These are phyloP conservation scores for Solea senegalensis DNA, from an alignment of 2,113 vertebrate species.

Conservation along the genomic window DNA sequence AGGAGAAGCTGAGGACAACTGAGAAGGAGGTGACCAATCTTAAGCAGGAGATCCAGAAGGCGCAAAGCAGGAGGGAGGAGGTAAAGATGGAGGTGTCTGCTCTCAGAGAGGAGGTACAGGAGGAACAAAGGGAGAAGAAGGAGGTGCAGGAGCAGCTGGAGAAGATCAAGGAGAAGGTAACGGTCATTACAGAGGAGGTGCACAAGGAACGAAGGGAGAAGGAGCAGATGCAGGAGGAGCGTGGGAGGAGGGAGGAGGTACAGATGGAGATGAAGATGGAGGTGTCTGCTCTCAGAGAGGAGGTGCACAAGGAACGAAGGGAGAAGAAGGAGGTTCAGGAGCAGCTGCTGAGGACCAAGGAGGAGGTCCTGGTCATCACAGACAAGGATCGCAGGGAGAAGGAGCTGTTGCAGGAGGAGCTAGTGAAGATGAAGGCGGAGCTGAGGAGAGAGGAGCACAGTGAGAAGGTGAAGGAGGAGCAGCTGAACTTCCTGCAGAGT, in stretches of 20 bases:
- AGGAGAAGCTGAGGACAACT: constrained; percentile 29
- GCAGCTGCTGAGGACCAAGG: constrained; percentile 12
- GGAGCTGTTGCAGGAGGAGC: constrained; percentile 15
- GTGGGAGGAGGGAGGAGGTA: constrained; percentile 2
- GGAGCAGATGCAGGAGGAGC: constrained; percentile 42
- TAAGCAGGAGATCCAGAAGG: background rate
- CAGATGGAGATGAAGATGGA: background rate
- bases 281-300: background rate
- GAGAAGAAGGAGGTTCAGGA: constrained; percentile 31
- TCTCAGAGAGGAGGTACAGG: background rate
- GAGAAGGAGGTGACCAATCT: background rate
- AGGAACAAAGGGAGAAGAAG: constrained; percentile 4
- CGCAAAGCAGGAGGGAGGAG: background rate
- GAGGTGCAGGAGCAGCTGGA: constrained; percentile 28
- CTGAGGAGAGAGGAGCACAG: constrained; percentile 31
- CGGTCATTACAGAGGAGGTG: constrained; percentile 18
- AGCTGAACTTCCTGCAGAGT: constrained; percentile 40
- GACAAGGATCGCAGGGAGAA: constrained; percentile 30
- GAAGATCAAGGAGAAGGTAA: constrained; percentile 9
- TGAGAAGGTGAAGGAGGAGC: constrained; percentile 19
- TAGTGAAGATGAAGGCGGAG: constrained; percentile 39
- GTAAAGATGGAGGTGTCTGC: constrained; percentile 28
- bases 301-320: constrained; percentile 13
- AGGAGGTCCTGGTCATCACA: constrained; percentile 23
- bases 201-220: background rate